phyloP scores from a whole-genome alignment of 2,888 invertebrate species.

The Tetrapedia diversipes region DNA sequence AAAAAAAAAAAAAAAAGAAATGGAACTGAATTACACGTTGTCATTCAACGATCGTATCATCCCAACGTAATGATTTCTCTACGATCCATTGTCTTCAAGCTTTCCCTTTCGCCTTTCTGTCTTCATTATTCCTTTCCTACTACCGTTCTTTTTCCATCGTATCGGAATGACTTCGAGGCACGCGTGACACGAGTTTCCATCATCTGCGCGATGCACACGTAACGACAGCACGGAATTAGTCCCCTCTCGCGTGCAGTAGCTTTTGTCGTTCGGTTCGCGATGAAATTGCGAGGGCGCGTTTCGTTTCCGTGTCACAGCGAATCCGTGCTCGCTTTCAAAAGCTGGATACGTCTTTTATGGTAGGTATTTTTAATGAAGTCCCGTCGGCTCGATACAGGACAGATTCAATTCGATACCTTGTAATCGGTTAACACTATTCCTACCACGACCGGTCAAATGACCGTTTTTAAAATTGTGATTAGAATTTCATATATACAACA shows the following conservation, averaged over 20 bases:
- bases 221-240: conserved; percentile 3
- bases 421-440: no score
- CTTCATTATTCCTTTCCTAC: not conserved
- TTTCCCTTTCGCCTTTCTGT: conserved; percentile 15
- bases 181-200: not conserved
- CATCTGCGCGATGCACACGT: not conserved
- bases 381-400: not conserved
- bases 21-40: conserved; percentile 12
- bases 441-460: no score
- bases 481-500: no score
- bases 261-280: conserved; percentile 2
- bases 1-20: no score
- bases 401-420: no score
- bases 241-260: not conserved
- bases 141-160: not conserved
- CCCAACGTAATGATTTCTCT: conserved; percentile 52
- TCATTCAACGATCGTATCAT: not conserved
- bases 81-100: conserved; percentile 44
- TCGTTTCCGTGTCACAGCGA: not conserved
- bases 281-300: not conserved
- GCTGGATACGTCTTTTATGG: no score
- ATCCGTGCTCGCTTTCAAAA: no score
- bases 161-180: conserved; percentile 10
- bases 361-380: not conserved
- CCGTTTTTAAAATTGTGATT: no score